phyloP scores from a whole-genome alignment of 1,140 invertebrate genomes.

The honey bee (Apis mellifera) region Amel_HAv3.1 CM009945.2:7840501-7841000 shows the following conservation, averaged over 20 bases:
- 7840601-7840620: constrained; percentile 55
- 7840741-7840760: constrained; percentile 41
- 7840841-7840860: background rate
- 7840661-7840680: constrained; percentile 43
- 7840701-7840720: constrained; percentile 37
- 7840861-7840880: background rate
- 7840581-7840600: constrained; percentile 58
- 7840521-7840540: constrained; percentile 25
- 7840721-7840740: constrained; percentile 49
- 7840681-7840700: constrained; percentile 53
- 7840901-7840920: constrained; percentile 52
- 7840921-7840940: constrained; percentile 61
- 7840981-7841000: constrained; percentile 43
- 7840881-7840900: background rate
- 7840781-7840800: background rate
- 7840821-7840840: background rate
- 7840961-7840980: constrained; percentile 55
- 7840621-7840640: constrained; percentile 16
- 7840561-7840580: constrained; percentile 22
- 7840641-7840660: constrained; percentile 61
- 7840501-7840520: background rate
- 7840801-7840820: background rate
- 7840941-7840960: constrained; percentile 47
- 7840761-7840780: background rate
- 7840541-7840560: background rate